Base-by-base conservation (phyloP, 2,888 invertebrate genomes). In the Apotomis turbidana region DNA sequence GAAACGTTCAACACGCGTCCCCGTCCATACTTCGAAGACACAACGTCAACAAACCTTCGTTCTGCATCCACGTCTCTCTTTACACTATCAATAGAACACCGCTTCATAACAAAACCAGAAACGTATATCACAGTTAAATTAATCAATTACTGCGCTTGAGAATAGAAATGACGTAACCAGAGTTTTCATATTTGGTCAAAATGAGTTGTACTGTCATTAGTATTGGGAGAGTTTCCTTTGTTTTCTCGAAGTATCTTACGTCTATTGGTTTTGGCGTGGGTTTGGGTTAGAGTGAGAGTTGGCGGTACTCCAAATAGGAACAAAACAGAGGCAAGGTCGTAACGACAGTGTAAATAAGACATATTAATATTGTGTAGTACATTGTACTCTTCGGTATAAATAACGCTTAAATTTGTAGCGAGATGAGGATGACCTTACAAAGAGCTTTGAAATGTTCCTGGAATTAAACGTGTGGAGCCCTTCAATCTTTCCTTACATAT, bases 281-380 rank as follows among this genome's bases (percentile, higher is more conserved):
- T 46, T 46, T 57, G 13, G 49, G 51, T 68, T 15, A 38, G 63
- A 63, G 68, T 63, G 72, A 72, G 68, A 72, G 68, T 68, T 89
- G 90, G 90, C 90, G 80, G 55, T 61, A 74, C 79, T 87, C 89
- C 90, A 90, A 88, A 86, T 84, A 87, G 85, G 87, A 88, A 87
- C 82, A 80, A 86, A 84, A 85, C 83, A 77, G 74, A 76, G 64
- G 49, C 75, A 75, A 74, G 74, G 74, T 71, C 63, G 82, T 64
- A 63, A 49, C 54, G 73, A 60, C 61, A 64, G 55, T 57, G 68
- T 64, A 75, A 67, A 62, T 73, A 74, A 13, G 54, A 58, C 15
- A 63, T 59, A 64, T 57, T 70, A 46, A 58, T 61, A 49, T 51
- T 41, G 51, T 63, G 52, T 51, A 68, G 72, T 68, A 68, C 72